phyloP scores from a whole-genome alignment of 2,888 invertebrate species.

The Mantis religiosa region DNA sequence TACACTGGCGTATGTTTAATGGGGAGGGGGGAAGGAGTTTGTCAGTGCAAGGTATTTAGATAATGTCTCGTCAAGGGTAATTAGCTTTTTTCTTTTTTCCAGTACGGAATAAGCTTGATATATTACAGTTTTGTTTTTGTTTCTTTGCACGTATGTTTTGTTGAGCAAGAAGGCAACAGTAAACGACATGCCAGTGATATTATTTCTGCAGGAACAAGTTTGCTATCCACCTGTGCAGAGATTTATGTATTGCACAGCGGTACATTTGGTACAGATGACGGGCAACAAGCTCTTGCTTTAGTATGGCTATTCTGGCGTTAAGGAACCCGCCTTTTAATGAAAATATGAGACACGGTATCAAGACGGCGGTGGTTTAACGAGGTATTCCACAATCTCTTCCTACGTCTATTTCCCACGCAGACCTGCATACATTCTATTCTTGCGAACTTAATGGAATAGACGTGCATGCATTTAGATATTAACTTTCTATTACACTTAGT shows the following conservation, averaged over 20 bases:
- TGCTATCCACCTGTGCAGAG: neutral
- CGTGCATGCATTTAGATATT: neutral
- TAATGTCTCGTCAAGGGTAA: neutral
- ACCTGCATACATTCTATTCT: neutral
- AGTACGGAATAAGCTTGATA: neutral
- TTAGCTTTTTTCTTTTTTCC: neutral
- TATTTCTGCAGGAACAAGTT: neutral
- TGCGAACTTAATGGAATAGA: neutral
- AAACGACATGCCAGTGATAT: neutral
- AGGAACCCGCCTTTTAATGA: neutral
- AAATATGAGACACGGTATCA: neutral
- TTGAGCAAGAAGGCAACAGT: neutral
- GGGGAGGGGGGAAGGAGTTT: neutral
- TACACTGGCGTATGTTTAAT: neutral
- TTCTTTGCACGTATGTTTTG: neutral
- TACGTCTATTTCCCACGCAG: neutral
- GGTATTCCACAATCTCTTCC: neutral
- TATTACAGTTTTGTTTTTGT: neutral
- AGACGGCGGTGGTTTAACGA: neutral
- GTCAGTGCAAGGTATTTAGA: neutral
- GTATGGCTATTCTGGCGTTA: neutral
- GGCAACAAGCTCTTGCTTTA: neutral
- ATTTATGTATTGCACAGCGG: neutral
- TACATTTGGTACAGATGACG: neutral
- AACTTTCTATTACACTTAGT: neutral